Base-by-base conservation (phyloP, 2,888 invertebrate species). In the Zygothrica quintamaculata region DNA sequence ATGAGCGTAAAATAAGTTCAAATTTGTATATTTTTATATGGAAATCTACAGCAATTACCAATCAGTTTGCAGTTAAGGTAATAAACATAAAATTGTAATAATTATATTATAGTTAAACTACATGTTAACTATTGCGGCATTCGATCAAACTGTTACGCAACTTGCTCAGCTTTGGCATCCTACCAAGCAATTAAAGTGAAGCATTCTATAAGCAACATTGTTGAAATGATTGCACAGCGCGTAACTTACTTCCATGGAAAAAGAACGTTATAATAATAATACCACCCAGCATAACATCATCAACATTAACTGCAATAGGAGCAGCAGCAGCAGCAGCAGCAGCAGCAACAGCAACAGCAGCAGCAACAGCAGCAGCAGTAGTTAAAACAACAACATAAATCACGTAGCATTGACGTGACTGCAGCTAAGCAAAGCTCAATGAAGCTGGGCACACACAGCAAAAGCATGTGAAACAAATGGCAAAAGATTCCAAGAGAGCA, bases 351-450 rank as follows among this genome's bases (percentile, higher is more conserved):
- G 15, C 31, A 61, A 52, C 55, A 71, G 58, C 57, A 61, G 51
- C 61, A 74, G 22, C 18, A 37, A 13, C 6, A 47, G n/a, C 1
- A 43, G 26, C 18, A 47, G 43, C 33, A 59, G 13, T 8, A 44
- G 16, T 18, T 18, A 26, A 12, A 61, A 56, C 59, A 71, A 61
- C 57, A 65, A 55, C 65, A 74, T 73, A 73, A 73, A 74, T 68
- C 73, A 73, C 73, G 75, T 73, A 74, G 47, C 61, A 65, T 62
- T 79, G 60, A 77, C 81, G 84, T 84, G 81, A 84, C 81, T 81
- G 78, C 81, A 79, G 43, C 68, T 66, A 77, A 81, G 66, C 72
- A 73, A 81, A 84, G 85, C 79, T 80, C 80, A 81, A 80, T 81
- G 80, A 82, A 65, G 70, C 82, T 75, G 73, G 25, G 60, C 75